Evolutionary conservation across 2,797 vertebrate genomes (phyloP).

Genomic region (Acipenser transmontanus): DNA sequence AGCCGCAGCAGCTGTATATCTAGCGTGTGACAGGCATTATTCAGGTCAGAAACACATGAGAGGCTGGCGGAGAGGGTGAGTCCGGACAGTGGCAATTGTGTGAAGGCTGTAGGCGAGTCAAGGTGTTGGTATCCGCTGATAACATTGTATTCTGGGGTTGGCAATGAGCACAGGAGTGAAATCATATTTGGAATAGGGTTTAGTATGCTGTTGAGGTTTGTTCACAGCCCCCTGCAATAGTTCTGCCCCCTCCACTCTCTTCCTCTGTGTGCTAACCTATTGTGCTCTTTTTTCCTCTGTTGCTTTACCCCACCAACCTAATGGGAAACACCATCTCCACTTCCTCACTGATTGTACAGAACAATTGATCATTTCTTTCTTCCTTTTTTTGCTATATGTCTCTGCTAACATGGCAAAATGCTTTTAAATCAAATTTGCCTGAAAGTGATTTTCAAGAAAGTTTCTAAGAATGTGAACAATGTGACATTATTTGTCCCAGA

Average conservation of each 20-base stretch:
- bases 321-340: conserved; percentile 57
- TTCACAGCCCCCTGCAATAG: conserved; percentile 36
- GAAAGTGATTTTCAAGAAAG: not conserved
- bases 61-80: not conserved
- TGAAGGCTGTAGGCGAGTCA: conserved; percentile 9
- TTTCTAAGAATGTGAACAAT: conserved; percentile 36
- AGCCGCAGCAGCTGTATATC: not conserved
- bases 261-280: conserved; percentile 29
- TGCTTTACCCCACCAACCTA: conserved; percentile 23
- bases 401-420: conserved; percentile 34
- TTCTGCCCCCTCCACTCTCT: conserved; percentile 19
- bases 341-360: conserved; percentile 52
- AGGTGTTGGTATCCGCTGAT: conserved; percentile 40
- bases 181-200: conserved; percentile 28
- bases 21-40: not conserved
- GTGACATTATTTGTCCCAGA: conserved; percentile 22
- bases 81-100: conserved; percentile 7
- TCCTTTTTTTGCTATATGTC: conserved; percentile 15
- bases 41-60: conserved; percentile 2
- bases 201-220: not conserved
- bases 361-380: conserved; percentile 40
- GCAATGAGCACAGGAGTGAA: conserved; percentile 35
- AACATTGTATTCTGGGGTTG: conserved; percentile 53
- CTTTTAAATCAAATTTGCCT: conserved; percentile 40
- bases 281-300: conserved; percentile 43